phyloP scores from a whole-genome alignment of 2,113 vertebrate species.

The Oncorhynchus nerka region DNA sequence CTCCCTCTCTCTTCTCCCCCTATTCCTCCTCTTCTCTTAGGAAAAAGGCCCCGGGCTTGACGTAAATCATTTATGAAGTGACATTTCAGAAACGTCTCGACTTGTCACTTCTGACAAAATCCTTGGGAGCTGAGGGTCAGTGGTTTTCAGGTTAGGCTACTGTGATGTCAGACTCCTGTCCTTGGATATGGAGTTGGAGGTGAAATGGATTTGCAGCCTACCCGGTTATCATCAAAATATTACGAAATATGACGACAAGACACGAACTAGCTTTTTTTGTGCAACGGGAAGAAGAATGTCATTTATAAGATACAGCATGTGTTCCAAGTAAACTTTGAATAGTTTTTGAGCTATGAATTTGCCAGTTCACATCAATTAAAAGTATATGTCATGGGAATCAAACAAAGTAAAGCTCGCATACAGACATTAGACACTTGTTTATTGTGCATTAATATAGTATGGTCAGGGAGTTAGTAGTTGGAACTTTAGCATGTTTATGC shows the following conservation, averaged over 20 bases:
- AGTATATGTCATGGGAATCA: no score
- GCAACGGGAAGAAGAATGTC: background rate
- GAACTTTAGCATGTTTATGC: no score
- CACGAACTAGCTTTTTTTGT: background rate
- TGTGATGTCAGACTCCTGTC: background rate
- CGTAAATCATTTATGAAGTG: constrained; percentile 54
- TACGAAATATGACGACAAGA: background rate
- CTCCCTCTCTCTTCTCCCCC: background rate
- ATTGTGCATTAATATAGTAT: no score
- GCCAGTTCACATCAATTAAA: no score
- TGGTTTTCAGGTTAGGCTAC: background rate
- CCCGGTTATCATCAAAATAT: background rate
- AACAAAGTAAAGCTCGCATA: no score
- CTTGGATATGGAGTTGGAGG: background rate
- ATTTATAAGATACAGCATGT: background rate
- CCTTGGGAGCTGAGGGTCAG: constrained; percentile 27
- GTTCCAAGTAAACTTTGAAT: no score
- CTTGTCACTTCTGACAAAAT: constrained; percentile 45
- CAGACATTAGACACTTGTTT: no score
- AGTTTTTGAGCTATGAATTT: no score
- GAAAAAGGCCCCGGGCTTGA: constrained; percentile 29
- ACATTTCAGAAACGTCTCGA: constrained; percentile 50
- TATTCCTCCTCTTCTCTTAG: background rate
- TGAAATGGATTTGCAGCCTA: background rate
- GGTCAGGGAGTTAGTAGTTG: no score